Percentiles rank a stretch among this genome's conserved stretches.
Evolutionary conservation across 1,140 invertebrate species (phyloP).

Genomic region (Nephila pilipes): DNA sequence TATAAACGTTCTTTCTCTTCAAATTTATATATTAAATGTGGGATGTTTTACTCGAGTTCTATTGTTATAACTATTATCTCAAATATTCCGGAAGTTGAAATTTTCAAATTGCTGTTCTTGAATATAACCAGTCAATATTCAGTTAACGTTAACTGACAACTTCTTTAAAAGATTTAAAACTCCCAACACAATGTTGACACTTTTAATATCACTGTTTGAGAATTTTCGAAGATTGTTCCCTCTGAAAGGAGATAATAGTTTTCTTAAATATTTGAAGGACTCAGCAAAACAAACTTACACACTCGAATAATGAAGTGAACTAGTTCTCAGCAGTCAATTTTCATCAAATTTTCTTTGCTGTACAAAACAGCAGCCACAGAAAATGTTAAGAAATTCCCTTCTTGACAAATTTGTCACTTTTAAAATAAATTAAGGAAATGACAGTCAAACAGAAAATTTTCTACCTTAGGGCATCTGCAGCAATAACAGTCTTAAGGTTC

Average conservation of each 20-base stretch:
- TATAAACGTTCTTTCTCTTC: too few relatives aligned
- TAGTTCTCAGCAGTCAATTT: background rate
- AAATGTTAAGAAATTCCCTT: background rate
- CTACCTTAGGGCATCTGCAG: background rate
- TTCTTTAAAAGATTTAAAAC: too few relatives aligned
- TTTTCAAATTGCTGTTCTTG: too few relatives aligned
- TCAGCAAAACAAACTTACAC: background rate
- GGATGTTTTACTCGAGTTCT: too few relatives aligned
- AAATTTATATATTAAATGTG: too few relatives aligned
- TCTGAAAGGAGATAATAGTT: background rate
- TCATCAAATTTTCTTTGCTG: background rate
- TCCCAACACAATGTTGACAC: too few relatives aligned
- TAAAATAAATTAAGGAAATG: slow-evolving; percentile 11
- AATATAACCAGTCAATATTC: too few relatives aligned
- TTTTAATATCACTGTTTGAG: too few relatives aligned
- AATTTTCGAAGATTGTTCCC: background rate
- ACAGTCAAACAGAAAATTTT: background rate
- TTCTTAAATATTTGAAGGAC: background rate
- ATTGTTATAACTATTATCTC: too few relatives aligned
- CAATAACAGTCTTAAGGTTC: background rate
- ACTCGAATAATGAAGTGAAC: background rate
- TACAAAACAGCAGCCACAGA: background rate
- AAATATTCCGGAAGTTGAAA: too few relatives aligned
- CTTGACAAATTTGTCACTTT: background rate
- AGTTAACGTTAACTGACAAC: too few relatives aligned